Evolutionary conservation across 2,797 vertebrate genomes (phyloP), one percentile per base, ranked within the genome.

Genomic region (Phrynocephalus guinanensis): DNA sequence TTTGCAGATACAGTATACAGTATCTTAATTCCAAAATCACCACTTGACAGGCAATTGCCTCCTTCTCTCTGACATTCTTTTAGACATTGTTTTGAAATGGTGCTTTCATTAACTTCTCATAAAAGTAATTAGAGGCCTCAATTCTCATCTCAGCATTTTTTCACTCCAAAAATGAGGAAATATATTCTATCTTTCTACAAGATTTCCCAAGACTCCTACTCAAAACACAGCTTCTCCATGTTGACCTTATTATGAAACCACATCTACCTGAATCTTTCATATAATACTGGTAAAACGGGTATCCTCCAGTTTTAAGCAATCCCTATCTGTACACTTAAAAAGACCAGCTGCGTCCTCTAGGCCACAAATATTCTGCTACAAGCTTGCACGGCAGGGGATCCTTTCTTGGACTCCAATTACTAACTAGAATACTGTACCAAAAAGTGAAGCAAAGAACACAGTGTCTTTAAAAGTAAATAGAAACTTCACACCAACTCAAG

Each of bases 221-320:
- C 67, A 83, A 83, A 71, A 52, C 66, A 70, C 1, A 11, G 13
- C 8, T 75, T 60, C 10, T 38, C n/a, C 24, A 80, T 5, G 22
- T 38, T 67, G 30, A 72, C 28, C n/a, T 30, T 13, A 85, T 85
- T 67, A 85, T 52, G 75, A 76, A 83, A 76, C 63, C 63, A 50
- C 24, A 33, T 70, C 44, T 44, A 68, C 78, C 68, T 68, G 38
- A 67, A 50, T n/a, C 15, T 30, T 24, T 67, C 15, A 2, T 77
- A 66, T n/a, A 66, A 60, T 66, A 48, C 22, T 18, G 6, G 33
- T 76, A 20, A 28, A 75, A 28, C 2, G 1, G 26, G 44, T 3
- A 22, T 9, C 48, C 48, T 24, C 44, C 50, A 52, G 10, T 79
- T 52, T 7, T 85, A 79, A 70, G 15, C n/a, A 70, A 50, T 30